Percentiles rank a stretch among this genome's conserved stretches.
phyloP scores from a whole-genome alignment of 2,113 vertebrate species.

The Oreochromis niloticus region DNA sequence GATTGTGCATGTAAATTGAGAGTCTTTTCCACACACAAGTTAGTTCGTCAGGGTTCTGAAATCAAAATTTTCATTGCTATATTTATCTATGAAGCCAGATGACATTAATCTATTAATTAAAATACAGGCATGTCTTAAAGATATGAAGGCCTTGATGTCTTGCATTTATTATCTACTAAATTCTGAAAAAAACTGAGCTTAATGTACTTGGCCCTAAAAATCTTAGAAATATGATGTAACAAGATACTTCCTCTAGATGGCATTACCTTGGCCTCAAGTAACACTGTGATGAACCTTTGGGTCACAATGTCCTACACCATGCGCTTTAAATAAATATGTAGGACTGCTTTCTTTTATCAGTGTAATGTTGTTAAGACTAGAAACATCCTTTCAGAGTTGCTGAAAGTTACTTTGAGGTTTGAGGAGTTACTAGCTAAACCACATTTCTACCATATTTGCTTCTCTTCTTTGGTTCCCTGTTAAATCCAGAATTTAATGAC shows the following conservation, averaged over 20 bases:
- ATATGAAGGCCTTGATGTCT: not conserved
- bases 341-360: not conserved
- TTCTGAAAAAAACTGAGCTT: not conserved
- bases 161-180: not conserved
- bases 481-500: not conserved
- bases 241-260: not conserved
- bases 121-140: not conserved
- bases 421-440: not conserved
- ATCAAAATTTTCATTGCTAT: not conserved
- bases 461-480: not conserved
- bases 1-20: not conserved
- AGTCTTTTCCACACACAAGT: not conserved
- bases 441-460: not conserved
- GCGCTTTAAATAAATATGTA: not conserved
- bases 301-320: not conserved
- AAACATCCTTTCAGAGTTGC: not conserved
- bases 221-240: not conserved
- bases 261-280: not conserved
- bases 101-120: not conserved
- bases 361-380: not conserved
- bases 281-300: not conserved
- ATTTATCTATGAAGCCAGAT: not conserved
- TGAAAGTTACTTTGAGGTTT: not conserved
- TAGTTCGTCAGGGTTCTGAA: not conserved
- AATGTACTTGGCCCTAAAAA: not conserved